Evolutionary conservation across 2,888 invertebrate species (phyloP), one percentile per base, ranked within the genome.

Genomic region (Apamea epomidion): DNA sequence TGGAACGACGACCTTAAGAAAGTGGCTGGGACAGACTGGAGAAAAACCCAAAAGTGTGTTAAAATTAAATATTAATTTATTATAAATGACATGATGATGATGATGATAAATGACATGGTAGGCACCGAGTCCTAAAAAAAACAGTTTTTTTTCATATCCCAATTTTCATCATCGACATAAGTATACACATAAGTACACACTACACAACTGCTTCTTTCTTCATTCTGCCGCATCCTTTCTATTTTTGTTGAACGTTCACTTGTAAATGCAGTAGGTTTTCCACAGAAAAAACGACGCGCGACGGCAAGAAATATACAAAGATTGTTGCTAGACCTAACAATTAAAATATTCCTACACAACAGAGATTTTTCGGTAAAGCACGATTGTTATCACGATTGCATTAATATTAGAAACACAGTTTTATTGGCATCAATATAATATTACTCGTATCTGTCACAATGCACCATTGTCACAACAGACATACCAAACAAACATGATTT

Each of bases 401-500:
- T 29, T 54, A 14, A 65, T 82, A 65, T 82, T 16, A 48, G 2
- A 62, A 69, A 58, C 12, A 3, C 21, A 64, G 12, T 71, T 82
- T 83, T 86, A 84, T 71, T 64, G 42, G 16, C 62, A 67, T 62
- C 72, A 76, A 69, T 80, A 71, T 74, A 88, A 76, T 72, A 86
- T 78, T 65, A n/a, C n/a, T n/a, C n/a, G n/a, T n/a, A 70, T 74
- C 81, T 67, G 54, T 67, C 51, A 88, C 76, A 85, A 78, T 85
- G 60, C 58, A 74, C 82, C 64, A 75, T 73, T 92, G 92, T 93
- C 92, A 92, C 93, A 94, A 93, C 92, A 92, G 87, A 42, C 42
- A 42, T 80, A 83, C 90, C 91, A 94, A 94, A 94, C 94, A 94
- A 89, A 90, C 90, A 88, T 94, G 93, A 95, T 95, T 95, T 95